phyloP scores from a whole-genome alignment of 2,113 vertebrate genomes.

The Prionailurus viverrinus region DNA sequence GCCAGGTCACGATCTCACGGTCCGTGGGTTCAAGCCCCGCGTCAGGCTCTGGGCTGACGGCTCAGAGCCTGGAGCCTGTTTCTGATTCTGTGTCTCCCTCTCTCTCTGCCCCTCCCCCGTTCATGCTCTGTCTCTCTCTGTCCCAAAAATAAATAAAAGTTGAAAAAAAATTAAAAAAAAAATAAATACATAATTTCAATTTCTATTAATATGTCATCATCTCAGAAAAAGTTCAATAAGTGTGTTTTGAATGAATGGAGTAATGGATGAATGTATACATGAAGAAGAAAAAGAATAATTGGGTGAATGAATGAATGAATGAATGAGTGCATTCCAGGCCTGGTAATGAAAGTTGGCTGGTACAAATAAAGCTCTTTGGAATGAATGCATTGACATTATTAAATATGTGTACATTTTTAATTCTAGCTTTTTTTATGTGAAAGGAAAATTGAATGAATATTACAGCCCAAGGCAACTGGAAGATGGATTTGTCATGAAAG shows the following conservation, averaged over 20 bases:
- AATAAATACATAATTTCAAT: background rate
- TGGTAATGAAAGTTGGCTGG: background rate
- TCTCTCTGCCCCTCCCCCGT: too few species aligned
- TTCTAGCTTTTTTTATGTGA: background rate
- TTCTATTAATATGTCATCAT: background rate
- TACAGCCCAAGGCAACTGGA: constrained; percentile 48
- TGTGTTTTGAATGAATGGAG: background rate
- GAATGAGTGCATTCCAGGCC: background rate
- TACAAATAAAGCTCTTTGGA: constrained; percentile 26
- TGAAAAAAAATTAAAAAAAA: too few species aligned
- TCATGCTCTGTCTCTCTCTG: too few species aligned
- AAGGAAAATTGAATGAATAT: constrained; percentile 57
- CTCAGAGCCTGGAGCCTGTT: too few species aligned
- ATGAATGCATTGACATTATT: constrained; percentile 59
- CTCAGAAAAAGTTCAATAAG: background rate
- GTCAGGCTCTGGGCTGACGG: too few species aligned
- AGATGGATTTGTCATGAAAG: constrained; percentile 59
- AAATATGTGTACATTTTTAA: constrained; percentile 48
- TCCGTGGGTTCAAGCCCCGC: too few species aligned
- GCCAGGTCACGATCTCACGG: too few species aligned
- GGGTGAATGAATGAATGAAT: background rate
- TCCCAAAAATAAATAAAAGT: too few species aligned
- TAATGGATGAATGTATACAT: background rate
- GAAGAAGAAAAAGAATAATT: background rate
- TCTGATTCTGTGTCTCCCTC: too few species aligned